phyloP scores from a whole-genome alignment of 1,140 invertebrate genomes.

The Hyposmocoma kahamanoa region DNA sequence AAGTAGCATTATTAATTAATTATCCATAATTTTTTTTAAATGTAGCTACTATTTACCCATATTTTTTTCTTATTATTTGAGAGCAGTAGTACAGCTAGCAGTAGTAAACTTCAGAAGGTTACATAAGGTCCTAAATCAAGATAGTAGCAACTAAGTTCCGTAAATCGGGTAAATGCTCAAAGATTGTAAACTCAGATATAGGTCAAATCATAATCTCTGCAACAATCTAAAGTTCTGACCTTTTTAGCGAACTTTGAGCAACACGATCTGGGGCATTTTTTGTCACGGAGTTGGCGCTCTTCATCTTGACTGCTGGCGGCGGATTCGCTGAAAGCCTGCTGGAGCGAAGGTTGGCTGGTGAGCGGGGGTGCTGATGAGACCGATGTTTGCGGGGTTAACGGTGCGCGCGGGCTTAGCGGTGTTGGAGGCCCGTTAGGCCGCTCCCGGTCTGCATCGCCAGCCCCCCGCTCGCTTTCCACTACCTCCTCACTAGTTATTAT shows the following conservation, averaged over 20 bases:
- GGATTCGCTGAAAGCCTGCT: conserved; percentile 64
- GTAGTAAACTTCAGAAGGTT: no score
- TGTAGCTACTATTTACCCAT: no score
- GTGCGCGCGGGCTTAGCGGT: conserved; percentile 54
- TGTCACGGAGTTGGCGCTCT: conserved; percentile 58
- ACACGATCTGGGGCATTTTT: conserved; percentile 77
- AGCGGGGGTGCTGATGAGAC: conserved; percentile 56
- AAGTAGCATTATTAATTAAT: no score
- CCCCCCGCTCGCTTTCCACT: conserved; percentile 40
- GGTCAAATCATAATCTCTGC: not conserved
- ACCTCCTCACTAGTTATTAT: conserved; percentile 79
- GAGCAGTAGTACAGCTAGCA: no score
- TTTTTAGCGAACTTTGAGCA: conserved; percentile 83
- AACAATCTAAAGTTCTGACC: conserved; percentile 30
- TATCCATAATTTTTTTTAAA: no score
- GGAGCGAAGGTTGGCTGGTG: conserved; percentile 55
- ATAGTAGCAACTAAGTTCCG: no score
- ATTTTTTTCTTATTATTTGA: no score
- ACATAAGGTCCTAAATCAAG: no score
- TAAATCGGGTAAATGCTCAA: no score
- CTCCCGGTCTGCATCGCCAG: conserved; percentile 40
- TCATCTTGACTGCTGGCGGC: conserved; percentile 75
- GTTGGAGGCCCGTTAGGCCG: conserved; percentile 58
- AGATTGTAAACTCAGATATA: no score
- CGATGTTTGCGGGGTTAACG: conserved; percentile 57